Evolutionary conservation across 2,797 vertebrate species (phyloP).

Genomic region (Cynodonichthys magdalenae): DNA sequence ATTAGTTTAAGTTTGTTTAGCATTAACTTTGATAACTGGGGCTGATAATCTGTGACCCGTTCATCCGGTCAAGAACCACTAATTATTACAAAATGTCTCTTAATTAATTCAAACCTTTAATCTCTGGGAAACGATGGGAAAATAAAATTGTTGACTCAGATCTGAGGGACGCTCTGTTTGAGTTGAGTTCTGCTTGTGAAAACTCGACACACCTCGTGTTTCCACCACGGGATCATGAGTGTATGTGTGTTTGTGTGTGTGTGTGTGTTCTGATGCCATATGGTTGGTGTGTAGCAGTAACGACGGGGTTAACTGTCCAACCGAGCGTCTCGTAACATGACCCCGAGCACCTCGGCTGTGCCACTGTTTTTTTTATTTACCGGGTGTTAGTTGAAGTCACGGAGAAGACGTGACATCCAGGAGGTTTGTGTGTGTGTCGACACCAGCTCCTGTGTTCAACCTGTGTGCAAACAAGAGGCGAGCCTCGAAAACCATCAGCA

Average conservation of each 20-base stretch:
- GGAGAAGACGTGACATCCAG: constrained; percentile 42
- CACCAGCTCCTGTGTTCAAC: constrained; percentile 31
- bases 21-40: too few species aligned
- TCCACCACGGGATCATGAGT: neutral
- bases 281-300: constrained; percentile 41
- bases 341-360: constrained; percentile 11
- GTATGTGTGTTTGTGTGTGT: constrained; percentile 5
- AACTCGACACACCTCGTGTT: neutral
- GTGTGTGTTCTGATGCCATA: constrained; percentile 27
- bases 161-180: too few species aligned
- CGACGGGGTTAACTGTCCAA: constrained; percentile 41
- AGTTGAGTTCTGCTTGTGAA: neutral
- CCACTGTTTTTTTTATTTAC: constrained; percentile 3
- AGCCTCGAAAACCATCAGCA: neutral
- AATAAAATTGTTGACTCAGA: too few species aligned
- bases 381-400: constrained; percentile 38
- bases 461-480: constrained; percentile 3
- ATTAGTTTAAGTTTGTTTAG: too few species aligned
- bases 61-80: neutral
- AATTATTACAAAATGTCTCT: too few species aligned
- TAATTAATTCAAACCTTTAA: too few species aligned
- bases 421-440: constrained; percentile 21
- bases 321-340: constrained; percentile 54
- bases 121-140: too few species aligned
- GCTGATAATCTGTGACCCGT: neutral